These are phyloP conservation scores for Reticulitermes speratus DNA, from an alignment of 1,140 invertebrate species.

Conservation along the genomic window DNA sequence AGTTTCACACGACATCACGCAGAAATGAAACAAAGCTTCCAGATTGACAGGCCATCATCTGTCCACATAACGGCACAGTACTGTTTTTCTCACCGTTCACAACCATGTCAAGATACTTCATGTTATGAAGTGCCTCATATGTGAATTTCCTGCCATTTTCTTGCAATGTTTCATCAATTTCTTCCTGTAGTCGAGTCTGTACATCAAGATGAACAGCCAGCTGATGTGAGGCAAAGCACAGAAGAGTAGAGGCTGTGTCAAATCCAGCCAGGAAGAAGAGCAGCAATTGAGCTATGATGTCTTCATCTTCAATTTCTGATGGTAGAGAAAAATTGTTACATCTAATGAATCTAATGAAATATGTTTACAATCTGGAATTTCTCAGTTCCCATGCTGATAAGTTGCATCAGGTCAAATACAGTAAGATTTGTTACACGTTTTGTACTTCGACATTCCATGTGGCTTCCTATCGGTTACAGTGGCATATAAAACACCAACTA, in stretches of 20 bases:
- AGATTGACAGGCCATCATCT: no score
- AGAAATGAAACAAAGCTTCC: no score
- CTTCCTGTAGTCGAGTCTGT: slow-evolving; percentile 40
- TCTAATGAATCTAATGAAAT: no score
- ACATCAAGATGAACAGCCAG: slow-evolving; percentile 50
- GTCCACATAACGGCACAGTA: no score
- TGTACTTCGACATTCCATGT: no score
- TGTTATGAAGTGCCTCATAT: slow-evolving; percentile 45
- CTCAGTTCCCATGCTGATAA: no score
- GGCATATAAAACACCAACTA: no score
- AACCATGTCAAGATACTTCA: slow-evolving; percentile 52
- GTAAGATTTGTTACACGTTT: no score
- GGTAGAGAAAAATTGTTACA: neutral
- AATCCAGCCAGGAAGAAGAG: slow-evolving; percentile 47
- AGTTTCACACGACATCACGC: no score
- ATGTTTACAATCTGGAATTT: no score
- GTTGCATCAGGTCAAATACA: no score
- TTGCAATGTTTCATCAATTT: slow-evolving; percentile 28
- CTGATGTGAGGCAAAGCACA: slow-evolving; percentile 48
- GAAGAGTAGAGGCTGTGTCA: slow-evolving; percentile 49
- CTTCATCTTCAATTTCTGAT: slow-evolving; percentile 38
- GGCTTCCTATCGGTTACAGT: no score
- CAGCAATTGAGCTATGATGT: slow-evolving; percentile 42
- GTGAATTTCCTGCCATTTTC: slow-evolving; percentile 39
- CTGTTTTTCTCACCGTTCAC: slow-evolving; percentile 44